These are phyloP conservation scores for Atractosteus spatula DNA, from an alignment of 2,113 vertebrate genomes.

Conservation along the genomic window DNA sequence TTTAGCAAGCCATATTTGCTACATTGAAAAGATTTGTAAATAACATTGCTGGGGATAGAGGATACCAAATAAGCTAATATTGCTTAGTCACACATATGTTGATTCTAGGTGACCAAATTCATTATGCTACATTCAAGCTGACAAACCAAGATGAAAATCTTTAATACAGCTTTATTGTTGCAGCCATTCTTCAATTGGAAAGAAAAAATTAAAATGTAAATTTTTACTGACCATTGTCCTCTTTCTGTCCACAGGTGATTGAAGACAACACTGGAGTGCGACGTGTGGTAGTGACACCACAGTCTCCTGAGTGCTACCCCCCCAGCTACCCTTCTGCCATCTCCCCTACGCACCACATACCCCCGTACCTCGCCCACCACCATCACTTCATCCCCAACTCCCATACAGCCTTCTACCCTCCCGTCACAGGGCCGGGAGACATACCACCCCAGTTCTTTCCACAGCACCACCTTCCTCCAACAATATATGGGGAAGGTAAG, in stretches of 20 bases:
- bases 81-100: too few relatives aligned
- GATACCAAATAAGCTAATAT: too few relatives aligned
- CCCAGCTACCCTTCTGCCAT: conserved; percentile 92
- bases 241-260: conserved; percentile 72
- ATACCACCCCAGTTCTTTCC: conserved; percentile 89
- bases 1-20: too few relatives aligned
- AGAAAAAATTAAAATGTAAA: neutral
- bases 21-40: too few relatives aligned
- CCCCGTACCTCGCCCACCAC: conserved; percentile 86
- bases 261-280: conserved; percentile 95
- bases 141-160: too few relatives aligned
- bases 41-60: too few relatives aligned
- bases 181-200: neutral
- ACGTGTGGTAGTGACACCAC: conserved; percentile 92
- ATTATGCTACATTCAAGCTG: too few relatives aligned
- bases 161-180: too few relatives aligned
- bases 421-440: conserved; percentile 87
- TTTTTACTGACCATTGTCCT: neutral
- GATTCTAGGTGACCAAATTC: too few relatives aligned
- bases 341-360: conserved; percentile 90
- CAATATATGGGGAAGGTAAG: conserved; percentile 93
- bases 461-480: conserved; percentile 88
- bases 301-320: conserved; percentile 94
- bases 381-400: conserved; percentile 94
- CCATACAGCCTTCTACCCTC: conserved; percentile 89